Base-by-base conservation (phyloP, 2,113 vertebrate species). In the Leptocoma aspasia region DNA sequence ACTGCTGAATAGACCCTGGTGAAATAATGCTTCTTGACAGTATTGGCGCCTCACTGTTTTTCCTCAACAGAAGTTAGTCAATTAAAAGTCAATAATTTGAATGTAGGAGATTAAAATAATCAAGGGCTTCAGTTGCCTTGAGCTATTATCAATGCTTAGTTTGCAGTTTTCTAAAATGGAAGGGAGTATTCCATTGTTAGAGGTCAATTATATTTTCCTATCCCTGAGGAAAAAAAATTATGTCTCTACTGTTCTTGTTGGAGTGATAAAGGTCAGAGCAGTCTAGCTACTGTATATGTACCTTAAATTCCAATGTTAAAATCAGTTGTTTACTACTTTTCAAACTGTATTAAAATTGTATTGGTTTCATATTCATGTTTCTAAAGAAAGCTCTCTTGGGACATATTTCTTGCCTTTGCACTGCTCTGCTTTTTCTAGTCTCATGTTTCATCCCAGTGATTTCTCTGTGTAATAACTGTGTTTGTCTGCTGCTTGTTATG, bases 71-170 rank as follows among this genome's bases (percentile, higher is more conserved):
- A 80, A 91, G 60, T 53, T 61, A 57, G 33, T 93, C 1, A 1
- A 68, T 88, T 77, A 52, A 33, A 90, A 84, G 57, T 92, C 90
- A 19, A 80, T 96, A 68, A 88, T 93, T 83, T 89, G 39, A 66
- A 92, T 92, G 69, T 13, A 75, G 63, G 47, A 93, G 88, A 73
- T 72, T 75, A 44, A 94, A 96, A 73, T 50, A 83, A 68, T 78
- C 89, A 64, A 91, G 89, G 94, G 47, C 94, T 97, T 93, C 44
- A 47, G 41, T 92, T 86, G 92, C 94, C 94, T 90, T 82, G 56
- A 94, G 96, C 94, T 89, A 92, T 95, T 93, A 91, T 97, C 96
- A 89, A 94, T 97, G 94, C 76, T 94, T 96, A 89, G 92, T 84
- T 90, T 92, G 80, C 86, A 89, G 64, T 78, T 96, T 95, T 93